These are phyloP conservation scores for Brachystomella parvula DNA, from an alignment of 1,140 invertebrate genomes.

Conservation along the genomic window DNA sequence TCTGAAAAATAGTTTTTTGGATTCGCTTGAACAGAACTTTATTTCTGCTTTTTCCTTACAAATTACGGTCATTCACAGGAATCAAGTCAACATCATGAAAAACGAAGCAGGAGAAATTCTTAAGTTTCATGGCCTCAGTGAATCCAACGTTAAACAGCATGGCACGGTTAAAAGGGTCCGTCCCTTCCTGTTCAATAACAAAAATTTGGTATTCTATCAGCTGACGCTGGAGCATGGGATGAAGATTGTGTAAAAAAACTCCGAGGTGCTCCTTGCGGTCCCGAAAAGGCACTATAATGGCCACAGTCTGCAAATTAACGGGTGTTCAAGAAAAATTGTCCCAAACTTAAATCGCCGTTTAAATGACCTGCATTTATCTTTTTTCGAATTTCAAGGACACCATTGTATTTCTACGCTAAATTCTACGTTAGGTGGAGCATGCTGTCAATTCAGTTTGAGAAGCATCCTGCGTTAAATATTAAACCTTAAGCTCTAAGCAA, in stretches of 20 bases:
- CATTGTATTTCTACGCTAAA: too few relatives aligned
- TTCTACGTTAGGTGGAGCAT: too few relatives aligned
- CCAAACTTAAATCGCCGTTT: too few relatives aligned
- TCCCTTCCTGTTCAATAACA: conserved; percentile 35
- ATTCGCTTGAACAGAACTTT: too few relatives aligned
- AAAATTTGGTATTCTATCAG: conserved; percentile 36
- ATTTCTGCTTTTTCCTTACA: too few relatives aligned
- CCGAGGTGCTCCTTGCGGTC: conserved; percentile 33
- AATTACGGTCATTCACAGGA: conserved; percentile 78
- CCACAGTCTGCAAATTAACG: conserved; percentile 18
- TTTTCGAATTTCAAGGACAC: too few relatives aligned
- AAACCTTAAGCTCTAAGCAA: too few relatives aligned
- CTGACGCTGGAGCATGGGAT: conserved; percentile 35
- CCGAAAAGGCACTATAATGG: conserved; percentile 37
- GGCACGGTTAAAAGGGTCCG: conserved; percentile 75
- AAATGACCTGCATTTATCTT: too few relatives aligned
- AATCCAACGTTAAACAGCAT: conserved; percentile 92
- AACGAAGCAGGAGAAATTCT: conserved; percentile 77
- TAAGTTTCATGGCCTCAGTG: conserved; percentile 63
- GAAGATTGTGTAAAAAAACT: conserved; percentile 34
- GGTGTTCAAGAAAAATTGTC: too few relatives aligned
- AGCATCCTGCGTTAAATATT: too few relatives aligned
- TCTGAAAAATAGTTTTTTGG: too few relatives aligned
- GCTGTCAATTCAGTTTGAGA: too few relatives aligned
- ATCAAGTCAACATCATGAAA: conserved; percentile 74